Conservation (phyloP, 2,888 invertebrate genomes). For the Andricus quercusramuli region DNA sequence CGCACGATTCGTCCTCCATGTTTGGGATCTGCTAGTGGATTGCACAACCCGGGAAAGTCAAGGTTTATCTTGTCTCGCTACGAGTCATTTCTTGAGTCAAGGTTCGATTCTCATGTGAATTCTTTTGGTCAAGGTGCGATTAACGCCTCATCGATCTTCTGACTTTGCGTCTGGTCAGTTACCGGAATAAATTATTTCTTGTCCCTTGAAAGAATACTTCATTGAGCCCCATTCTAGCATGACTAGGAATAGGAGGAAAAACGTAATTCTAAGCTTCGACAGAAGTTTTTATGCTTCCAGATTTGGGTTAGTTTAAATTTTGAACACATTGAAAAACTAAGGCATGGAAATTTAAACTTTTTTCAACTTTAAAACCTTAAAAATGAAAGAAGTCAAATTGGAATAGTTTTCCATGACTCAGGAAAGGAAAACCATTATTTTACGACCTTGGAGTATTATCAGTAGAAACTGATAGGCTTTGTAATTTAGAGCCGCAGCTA, state of each 20-base stretch:
- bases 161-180: slow-evolving; percentile 31
- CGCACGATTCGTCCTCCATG: slow-evolving; percentile 55
- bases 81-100: slow-evolving; percentile 48
- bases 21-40: slow-evolving; percentile 52
- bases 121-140: slow-evolving; percentile 44
- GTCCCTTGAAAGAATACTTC: no score
- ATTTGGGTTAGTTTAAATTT: background rate
- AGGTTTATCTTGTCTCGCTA: slow-evolving; percentile 47
- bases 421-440: slow-evolving; percentile 1
- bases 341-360: background rate
- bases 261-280: no score
- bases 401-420: background rate
- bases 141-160: slow-evolving; percentile 23
- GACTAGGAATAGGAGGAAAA: background rate
- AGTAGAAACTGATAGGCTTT: background rate
- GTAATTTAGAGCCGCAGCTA: background rate
- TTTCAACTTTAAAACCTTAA: no score
- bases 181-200: background rate
- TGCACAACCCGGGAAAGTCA: slow-evolving; percentile 58
- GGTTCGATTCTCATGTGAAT: slow-evolving; percentile 46
- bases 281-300: background rate
- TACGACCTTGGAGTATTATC: slow-evolving; percentile 11
- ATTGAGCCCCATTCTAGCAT: no score
- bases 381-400: background rate
- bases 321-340: no score